Evolutionary conservation across 2,797 vertebrate species (phyloP), one percentile per base, ranked within the genome.

Genomic region (Xenopus petersii): DNA sequence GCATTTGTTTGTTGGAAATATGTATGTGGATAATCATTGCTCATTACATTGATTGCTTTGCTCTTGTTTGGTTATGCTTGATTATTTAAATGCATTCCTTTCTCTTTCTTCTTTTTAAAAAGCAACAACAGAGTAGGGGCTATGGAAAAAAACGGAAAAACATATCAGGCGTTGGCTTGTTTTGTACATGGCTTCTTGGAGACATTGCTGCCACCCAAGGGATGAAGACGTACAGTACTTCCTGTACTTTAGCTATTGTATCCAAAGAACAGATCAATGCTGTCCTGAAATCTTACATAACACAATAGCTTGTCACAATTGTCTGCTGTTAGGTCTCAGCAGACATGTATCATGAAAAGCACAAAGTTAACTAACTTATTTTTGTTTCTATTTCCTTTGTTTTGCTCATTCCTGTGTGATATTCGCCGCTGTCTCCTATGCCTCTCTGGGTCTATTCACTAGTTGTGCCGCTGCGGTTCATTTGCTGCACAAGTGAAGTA

Each of bases 1-100:
- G 12, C 30, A 63, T 42, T 36, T 42, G 13, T 33, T 63, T 63
- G 30, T 15, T 63, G 26, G 59, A 33, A 63, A 63, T 63, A 36
- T 36, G 61, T 16, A 63, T 36, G 15, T 36, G 12, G 13, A 36
- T 36, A 63, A 63, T 33, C 12, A 15, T 33, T 15, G 21, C 26
- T 63, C 61, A 63, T 63, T 63, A 63, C 30, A 36, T 63, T 33
- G 61, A 63, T 63, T 63, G 61, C 21, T 26, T 13, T 16, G 7
- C 49, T 63, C 26, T 16, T 62, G 60, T 62, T 62, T 62, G 11
- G 61, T 63, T 36, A 36, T 33, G n/a, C n/a, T 58, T 58, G 55
- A 58, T 58, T 58, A n/a, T 17, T 58, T 58, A 58, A 58, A 58
- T n/a, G 17, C 15, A 6, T 17, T 58, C n/a, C n/a, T 58, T 58